phyloP scores from a whole-genome alignment of 2,888 invertebrate genomes.

The Spicauda simplicius region DNA sequence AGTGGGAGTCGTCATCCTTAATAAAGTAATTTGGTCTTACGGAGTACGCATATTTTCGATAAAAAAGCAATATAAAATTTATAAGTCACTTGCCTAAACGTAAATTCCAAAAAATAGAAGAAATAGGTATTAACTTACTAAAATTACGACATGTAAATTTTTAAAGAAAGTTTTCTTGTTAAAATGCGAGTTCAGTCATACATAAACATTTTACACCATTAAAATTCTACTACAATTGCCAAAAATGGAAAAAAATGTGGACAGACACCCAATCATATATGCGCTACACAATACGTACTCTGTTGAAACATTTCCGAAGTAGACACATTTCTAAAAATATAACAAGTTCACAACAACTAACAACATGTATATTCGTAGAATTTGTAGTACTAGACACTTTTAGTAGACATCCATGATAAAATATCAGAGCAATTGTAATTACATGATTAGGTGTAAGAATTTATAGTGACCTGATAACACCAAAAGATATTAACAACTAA shows the following conservation, averaged over 20 bases:
- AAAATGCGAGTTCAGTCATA: conserved; percentile 1
- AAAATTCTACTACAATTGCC: neutral
- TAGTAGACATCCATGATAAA: no score
- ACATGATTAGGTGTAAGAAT: no score
- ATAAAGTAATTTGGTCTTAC: neutral
- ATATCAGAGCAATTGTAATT: no score
- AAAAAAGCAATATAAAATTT: neutral
- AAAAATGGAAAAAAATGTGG: neutral
- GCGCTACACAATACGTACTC: no score
- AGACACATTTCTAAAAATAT: no score
- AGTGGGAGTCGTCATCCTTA: conserved; percentile 26
- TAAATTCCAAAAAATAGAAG: neutral
- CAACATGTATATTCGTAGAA: no score
- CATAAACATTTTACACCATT: neutral
- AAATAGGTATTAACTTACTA: neutral
- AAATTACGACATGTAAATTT: neutral
- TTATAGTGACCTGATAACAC: no score
- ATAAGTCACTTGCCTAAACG: conserved; percentile 3
- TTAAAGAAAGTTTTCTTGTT: neutral
- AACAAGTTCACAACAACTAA: no score
- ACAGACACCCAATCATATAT: neutral
- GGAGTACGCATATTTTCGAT: neutral
- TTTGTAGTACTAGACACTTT: no score
- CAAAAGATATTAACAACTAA: no score
- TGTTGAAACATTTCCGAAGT: no score